phyloP scores from a whole-genome alignment of 2,888 invertebrate species.

The Prionchulus punctatus region DNA sequence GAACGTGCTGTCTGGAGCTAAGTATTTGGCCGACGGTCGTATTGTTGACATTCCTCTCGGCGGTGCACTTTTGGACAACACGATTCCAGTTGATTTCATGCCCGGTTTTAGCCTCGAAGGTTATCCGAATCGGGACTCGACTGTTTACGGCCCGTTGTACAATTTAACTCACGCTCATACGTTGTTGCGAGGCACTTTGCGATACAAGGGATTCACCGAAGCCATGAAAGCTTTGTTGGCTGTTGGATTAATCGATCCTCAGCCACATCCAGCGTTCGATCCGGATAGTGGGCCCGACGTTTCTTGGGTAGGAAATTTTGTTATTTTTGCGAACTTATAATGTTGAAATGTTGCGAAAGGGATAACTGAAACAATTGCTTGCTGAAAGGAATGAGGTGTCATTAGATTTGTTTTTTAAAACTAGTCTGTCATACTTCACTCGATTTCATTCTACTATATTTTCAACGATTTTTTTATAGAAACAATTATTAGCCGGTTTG shows the following conservation, averaged over 20 bases:
- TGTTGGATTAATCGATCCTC: conserved; percentile 68
- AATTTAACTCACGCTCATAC: conserved; percentile 63
- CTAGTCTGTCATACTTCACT: too few relatives aligned
- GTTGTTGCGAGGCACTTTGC: conserved; percentile 74
- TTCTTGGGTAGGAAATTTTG: conserved; percentile 58
- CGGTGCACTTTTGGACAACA: conserved; percentile 68
- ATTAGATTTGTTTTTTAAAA: too few relatives aligned
- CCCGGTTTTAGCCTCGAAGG: conserved; percentile 93
- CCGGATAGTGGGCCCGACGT: conserved; percentile 74
- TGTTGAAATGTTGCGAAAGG: too few relatives aligned
- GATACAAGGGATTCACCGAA: conserved; percentile 62
- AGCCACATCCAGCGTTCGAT: conserved; percentile 73
- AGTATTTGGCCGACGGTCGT: conserved; percentile 62
- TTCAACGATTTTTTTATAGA: conserved; percentile 43
- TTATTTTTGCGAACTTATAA: too few relatives aligned
- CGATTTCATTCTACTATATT: too few relatives aligned
- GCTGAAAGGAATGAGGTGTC: too few relatives aligned
- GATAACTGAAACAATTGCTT: too few relatives aligned
- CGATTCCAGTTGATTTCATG: conserved; percentile 64
- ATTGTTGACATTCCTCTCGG: conserved; percentile 72
- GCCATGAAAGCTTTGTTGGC: conserved; percentile 69
- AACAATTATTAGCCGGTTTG: conserved; percentile 65
- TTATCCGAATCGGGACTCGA: conserved; percentile 89
- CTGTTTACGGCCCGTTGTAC: conserved; percentile 66
- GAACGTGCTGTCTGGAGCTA: conserved; percentile 74